phyloP scores from a whole-genome alignment of 1,140 invertebrate species.

The Galendromus occidentalis region DNA sequence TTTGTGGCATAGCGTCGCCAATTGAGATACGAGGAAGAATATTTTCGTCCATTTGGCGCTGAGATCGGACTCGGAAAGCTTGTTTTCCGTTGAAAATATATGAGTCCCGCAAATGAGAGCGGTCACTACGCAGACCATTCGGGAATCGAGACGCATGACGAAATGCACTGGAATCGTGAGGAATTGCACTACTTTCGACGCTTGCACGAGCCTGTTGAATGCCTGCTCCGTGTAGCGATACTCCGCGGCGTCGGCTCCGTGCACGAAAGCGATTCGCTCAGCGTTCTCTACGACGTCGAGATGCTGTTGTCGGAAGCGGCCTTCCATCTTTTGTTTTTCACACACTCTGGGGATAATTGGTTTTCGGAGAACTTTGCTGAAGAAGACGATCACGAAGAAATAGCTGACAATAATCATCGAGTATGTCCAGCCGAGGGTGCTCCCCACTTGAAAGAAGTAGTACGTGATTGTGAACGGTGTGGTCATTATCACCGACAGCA shows the following conservation, averaged over 20 bases:
- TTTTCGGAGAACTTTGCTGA: not conserved
- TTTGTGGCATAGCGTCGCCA: not conserved
- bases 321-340: not conserved
- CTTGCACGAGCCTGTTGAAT: not conserved
- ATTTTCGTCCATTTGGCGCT: not conserved
- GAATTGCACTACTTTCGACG: not conserved
- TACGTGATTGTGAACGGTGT: not conserved
- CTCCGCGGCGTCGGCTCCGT: not conserved
- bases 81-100: not conserved
- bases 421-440: not conserved
- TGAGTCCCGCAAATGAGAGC: not conserved
- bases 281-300: not conserved
- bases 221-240: not conserved
- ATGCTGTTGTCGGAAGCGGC: not conserved
- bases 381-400: not conserved
- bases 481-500: not conserved
- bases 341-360: not conserved
- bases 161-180: not conserved
- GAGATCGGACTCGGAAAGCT: not conserved
- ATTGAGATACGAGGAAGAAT: not conserved
- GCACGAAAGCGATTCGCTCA: not conserved
- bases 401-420: not conserved
- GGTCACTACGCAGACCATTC: not conserved
- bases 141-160: not conserved
- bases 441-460: not conserved